These are phyloP conservation scores for Egretta garzetta DNA, from an alignment of 2,113 vertebrate species.

Conservation along the genomic window DNA sequence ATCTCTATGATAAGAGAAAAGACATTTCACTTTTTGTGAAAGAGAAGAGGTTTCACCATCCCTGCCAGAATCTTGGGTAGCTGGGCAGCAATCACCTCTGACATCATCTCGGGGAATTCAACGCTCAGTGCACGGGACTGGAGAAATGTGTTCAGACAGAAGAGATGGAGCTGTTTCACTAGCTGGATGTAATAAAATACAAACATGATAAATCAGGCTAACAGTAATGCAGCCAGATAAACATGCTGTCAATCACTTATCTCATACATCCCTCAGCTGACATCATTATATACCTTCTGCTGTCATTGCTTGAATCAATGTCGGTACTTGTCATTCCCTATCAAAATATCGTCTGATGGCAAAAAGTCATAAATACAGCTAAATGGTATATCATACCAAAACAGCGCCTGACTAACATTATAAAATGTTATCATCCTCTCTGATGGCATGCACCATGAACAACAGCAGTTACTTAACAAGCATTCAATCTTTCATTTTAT, in stretches of 20 bases:
- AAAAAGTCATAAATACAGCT: background rate
- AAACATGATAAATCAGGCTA: constrained; percentile 28
- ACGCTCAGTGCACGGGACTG: constrained; percentile 93
- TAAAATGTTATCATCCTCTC: background rate
- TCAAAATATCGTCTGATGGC: background rate
- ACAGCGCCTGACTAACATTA: background rate
- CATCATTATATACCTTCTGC: background rate
- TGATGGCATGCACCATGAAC: rapidly evolving
- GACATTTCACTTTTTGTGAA: constrained; percentile 90
- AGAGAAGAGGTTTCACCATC: constrained; percentile 96
- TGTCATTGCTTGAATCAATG: background rate
- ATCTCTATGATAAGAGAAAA: constrained; percentile 63
- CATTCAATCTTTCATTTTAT: background rate
- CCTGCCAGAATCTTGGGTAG: constrained; percentile 96
- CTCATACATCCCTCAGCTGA: background rate
- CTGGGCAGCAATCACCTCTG: constrained; percentile 96
- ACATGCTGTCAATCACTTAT: background rate
- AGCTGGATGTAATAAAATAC: constrained; percentile 80
- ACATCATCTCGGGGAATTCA: constrained; percentile 99
- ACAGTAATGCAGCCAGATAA: background rate
- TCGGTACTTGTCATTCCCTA: background rate
- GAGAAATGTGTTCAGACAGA: constrained; percentile 95
- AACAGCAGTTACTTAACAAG: background rate
- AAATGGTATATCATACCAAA: background rate
- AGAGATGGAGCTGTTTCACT: constrained; percentile 95